Percentiles rank a stretch among this genome's conserved stretches.
These are phyloP conservation scores for Phaonia tiefii DNA, from an alignment of 2,888 invertebrate genomes.

Conservation along the genomic window DNA sequence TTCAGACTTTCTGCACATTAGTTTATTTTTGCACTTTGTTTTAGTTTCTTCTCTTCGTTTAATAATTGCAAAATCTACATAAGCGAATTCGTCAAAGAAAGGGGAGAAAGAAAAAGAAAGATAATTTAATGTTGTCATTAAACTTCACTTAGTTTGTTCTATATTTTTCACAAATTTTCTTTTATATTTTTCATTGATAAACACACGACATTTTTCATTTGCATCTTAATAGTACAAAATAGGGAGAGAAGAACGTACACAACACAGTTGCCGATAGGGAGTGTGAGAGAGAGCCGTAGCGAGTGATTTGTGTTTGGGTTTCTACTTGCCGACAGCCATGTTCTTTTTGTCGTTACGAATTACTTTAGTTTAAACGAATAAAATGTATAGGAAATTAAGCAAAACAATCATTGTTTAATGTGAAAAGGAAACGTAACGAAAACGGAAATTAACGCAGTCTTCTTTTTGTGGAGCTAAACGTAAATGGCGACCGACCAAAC, in stretches of 20 bases:
- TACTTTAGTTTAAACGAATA: conserved; percentile 41
- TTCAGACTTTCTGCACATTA: conserved; percentile 7
- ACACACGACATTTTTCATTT: conserved; percentile 3
- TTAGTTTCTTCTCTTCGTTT: neutral
- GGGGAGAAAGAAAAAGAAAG: neutral
- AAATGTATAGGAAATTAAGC: conserved; percentile 18
- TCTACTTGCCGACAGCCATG: conserved; percentile 57
- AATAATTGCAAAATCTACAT: conserved; percentile 12
- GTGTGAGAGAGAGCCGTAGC: conserved; percentile 13
- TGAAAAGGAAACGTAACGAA: conserved; percentile 64
- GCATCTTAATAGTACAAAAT: neutral
- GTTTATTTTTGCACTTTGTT: conserved; percentile 18
- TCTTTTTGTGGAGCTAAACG: conserved; percentile 48
- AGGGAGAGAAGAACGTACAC: conserved; percentile 1
- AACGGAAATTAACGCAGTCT: conserved; percentile 66
- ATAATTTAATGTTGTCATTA: neutral
- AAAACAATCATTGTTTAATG: conserved; percentile 56
- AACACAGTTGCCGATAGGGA: neutral
- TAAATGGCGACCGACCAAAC: conserved; percentile 64
- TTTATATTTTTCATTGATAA: conserved; percentile 14
- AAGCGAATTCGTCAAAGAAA: conserved; percentile 14
- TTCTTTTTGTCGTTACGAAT: conserved; percentile 47
- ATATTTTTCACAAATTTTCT: neutral
- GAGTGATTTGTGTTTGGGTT: conserved; percentile 34
- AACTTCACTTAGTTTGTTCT: neutral